Conservation (phyloP, 92 coral and sea anemone species). For the Porites cylindrica region DNA sequence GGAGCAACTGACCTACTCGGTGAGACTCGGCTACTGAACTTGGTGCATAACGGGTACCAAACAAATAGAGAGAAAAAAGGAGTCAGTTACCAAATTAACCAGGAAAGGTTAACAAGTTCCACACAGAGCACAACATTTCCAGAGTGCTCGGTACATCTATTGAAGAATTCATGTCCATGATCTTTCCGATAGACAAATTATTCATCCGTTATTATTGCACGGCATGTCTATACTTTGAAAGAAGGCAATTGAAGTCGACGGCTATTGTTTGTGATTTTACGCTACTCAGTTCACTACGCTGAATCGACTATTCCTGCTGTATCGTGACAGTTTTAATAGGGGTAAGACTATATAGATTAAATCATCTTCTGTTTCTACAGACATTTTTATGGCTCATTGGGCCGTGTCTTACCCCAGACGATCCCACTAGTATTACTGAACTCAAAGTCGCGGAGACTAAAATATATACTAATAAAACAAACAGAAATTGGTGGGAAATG, state of each 20-base stretch:
- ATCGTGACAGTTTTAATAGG: conserved; percentile 9
- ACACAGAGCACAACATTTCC: not conserved
- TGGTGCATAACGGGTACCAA: conserved; percentile 48
- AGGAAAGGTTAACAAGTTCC: not conserved
- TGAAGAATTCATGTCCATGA: conserved; percentile 12
- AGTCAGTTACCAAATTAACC: conserved; percentile 3
- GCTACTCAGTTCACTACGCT: conserved; percentile 2
- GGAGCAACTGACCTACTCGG: too few species aligned
- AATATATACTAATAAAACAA: too few species aligned
- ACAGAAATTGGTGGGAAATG: too few species aligned
- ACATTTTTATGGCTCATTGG: not conserved
- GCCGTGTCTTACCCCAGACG: not conserved
- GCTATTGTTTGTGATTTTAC: not conserved
- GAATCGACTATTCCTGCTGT: not conserved
- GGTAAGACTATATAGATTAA: conserved; percentile 4
- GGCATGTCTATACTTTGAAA: not conserved
- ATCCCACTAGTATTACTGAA: not conserved
- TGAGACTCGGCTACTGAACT: not conserved
- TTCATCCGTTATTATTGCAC: not conserved
- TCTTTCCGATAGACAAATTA: not conserved
- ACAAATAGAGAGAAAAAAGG: not conserved
- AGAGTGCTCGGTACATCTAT: not conserved
- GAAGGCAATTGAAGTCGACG: not conserved
- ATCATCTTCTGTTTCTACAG: conserved; percentile 29
- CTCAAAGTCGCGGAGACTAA: not conserved